Evolutionary conservation across 2,888 invertebrate species (phyloP).

Genomic region (Dryococelus australis): DNA sequence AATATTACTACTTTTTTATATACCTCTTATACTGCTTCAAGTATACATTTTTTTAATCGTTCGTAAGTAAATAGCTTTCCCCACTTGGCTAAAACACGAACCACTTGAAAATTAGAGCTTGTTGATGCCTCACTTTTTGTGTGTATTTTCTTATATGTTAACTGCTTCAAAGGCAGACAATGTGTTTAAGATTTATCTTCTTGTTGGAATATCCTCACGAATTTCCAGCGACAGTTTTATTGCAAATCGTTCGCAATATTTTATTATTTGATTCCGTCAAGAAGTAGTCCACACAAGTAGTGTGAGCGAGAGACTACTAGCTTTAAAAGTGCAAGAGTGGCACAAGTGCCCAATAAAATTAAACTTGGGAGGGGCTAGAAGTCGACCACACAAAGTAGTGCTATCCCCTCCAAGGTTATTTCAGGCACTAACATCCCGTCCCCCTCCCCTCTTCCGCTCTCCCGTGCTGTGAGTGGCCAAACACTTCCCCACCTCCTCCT

Average conservation of each 20-base stretch:
- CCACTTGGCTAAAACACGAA: background rate
- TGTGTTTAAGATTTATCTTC: background rate
- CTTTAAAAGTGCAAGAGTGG: too few species aligned
- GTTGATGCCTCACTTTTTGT: background rate
- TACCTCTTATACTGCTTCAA: conserved; percentile 22
- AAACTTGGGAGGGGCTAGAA: too few species aligned
- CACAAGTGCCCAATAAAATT: too few species aligned
- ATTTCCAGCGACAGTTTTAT: background rate
- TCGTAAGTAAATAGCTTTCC: conserved; percentile 28
- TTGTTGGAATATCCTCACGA: background rate
- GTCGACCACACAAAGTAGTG: too few species aligned
- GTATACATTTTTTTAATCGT: conserved; percentile 13
- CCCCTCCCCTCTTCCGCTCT: too few species aligned
- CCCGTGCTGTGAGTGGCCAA: too few species aligned
- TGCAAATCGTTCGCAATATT: background rate
- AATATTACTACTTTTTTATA: conserved; percentile 17
- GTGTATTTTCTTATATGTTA: background rate
- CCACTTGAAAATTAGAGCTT: background rate
- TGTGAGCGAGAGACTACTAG: too few species aligned
- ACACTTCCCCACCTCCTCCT: too few species aligned
- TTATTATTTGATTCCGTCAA: background rate
- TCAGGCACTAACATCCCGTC: too few species aligned
- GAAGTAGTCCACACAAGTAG: background rate
- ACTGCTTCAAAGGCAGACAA: background rate
- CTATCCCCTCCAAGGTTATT: too few species aligned